A percentile compares a stretch with the other conserved stretches of the same genome.
Conservation (phyloP, 2,797 vertebrate species). For the Distichodus sexfasciatus region DNA sequence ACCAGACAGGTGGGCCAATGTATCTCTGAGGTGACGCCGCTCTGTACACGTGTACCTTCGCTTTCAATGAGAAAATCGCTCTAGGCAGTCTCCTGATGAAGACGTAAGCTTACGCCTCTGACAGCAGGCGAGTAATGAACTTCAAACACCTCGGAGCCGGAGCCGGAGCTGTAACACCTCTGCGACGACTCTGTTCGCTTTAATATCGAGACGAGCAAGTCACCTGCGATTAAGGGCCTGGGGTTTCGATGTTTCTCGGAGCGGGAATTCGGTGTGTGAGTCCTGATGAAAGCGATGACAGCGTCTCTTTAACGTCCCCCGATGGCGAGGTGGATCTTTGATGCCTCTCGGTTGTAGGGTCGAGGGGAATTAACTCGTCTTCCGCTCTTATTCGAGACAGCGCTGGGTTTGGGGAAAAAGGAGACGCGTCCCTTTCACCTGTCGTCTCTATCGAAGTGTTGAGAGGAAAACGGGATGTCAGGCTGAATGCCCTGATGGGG, state of each 20-base stretch:
- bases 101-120: not conserved
- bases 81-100: not conserved
- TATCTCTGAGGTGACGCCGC: not conserved
- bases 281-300: slow-evolving; percentile 7
- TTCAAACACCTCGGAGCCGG: slow-evolving; percentile 16
- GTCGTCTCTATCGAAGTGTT: not conserved
- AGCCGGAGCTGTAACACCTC: slow-evolving; percentile 11
- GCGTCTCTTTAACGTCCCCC: not conserved
- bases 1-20: slow-evolving; percentile 6
- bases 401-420: not conserved
- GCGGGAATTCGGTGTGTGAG: too few relatives aligned
- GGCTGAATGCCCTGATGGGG: slow-evolving; percentile 3
- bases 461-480: not conserved
- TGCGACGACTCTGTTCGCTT: slow-evolving; percentile 10
- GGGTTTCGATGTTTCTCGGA: slow-evolving; percentile 2
- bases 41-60: not conserved
- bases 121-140: not conserved
- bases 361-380: not conserved
- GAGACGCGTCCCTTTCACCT: not conserved
- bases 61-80: not conserved
- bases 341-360: not conserved
- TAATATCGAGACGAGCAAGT: slow-evolving; percentile 3
- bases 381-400: not conserved
- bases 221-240: slow-evolving; percentile 1
- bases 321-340: slow-evolving; percentile 7